phyloP scores from a whole-genome alignment of 1,140 invertebrate genomes.

The Platyscapa corneri region DNA sequence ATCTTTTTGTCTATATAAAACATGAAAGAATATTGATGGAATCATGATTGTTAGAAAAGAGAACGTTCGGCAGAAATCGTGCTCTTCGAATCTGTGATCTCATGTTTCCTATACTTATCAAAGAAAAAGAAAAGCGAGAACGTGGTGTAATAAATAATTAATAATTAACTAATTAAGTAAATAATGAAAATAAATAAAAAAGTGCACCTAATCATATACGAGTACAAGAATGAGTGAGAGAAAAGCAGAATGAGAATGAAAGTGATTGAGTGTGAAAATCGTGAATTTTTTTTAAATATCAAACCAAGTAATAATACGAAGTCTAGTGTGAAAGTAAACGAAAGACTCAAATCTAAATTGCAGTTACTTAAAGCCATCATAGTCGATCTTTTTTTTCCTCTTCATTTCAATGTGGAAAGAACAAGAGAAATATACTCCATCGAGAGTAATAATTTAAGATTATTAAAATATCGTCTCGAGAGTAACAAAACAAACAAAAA shows the following conservation, averaged over 20 bases:
- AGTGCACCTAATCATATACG: conserved; percentile 52
- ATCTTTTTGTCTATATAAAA: conserved; percentile 20
- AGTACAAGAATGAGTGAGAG: conserved; percentile 48
- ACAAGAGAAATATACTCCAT: conserved; percentile 30
- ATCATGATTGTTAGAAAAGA: conserved; percentile 50
- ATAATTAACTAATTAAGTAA: conserved; percentile 31
- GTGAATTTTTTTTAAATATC: conserved; percentile 31
- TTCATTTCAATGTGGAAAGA: conserved; percentile 24
- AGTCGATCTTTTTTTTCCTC: conserved; percentile 50
- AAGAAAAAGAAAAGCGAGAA: conserved; percentile 44
- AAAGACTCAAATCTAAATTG: conserved; percentile 54
- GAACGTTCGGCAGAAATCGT: conserved; percentile 45
- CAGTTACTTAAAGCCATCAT: conserved; percentile 50
- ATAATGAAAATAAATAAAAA: conserved; percentile 42
- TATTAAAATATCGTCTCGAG: conserved; percentile 17
- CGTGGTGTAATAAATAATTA: conserved; percentile 26
- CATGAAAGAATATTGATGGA: conserved; percentile 13
- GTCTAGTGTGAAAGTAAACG: conserved; percentile 48
- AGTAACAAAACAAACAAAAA: conserved; percentile 15
- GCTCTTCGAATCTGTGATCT: conserved; percentile 54
- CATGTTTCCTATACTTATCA: conserved; percentile 53
- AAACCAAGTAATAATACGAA: conserved; percentile 47
- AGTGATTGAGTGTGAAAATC: neutral
- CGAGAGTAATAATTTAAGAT: conserved; percentile 48
- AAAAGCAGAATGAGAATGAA: neutral